phyloP scores from a whole-genome alignment of 2,113 vertebrate genomes.

The Rhea americana region DNA sequence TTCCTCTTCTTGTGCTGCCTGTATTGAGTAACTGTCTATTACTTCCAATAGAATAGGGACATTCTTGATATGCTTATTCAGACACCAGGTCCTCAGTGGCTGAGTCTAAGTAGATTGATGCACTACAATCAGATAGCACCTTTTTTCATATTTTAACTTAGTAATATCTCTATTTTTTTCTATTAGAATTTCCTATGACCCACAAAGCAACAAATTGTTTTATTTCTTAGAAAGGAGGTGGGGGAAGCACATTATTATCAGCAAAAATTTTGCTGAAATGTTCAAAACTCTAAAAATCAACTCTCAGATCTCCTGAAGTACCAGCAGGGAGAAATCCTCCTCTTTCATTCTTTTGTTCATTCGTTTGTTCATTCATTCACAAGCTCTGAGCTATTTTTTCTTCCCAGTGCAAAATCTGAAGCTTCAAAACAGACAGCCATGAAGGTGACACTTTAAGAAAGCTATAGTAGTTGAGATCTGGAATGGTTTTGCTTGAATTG shows the following conservation, averaged over 20 bases:
- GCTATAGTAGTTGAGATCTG: not conserved
- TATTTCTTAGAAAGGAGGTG: not conserved
- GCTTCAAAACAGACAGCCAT: conserved; percentile 32
- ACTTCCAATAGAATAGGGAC: not conserved
- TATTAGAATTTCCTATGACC: not conserved
- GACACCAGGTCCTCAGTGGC: not conserved
- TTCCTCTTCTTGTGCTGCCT: not conserved
- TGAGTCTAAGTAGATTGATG: not conserved
- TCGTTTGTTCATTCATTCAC: not conserved
- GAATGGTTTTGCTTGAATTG: conserved; percentile 25
- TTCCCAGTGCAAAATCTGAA: not conserved
- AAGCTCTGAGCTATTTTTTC: not conserved
- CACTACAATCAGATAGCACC: not conserved
- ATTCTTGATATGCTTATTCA: not conserved
- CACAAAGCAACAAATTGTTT: not conserved
- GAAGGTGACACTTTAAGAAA: conserved; percentile 62
- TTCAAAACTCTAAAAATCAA: conserved; percentile 7
- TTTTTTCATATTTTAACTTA: conserved; percentile 2
- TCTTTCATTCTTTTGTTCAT: not conserved
- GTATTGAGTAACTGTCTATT: not conserved
- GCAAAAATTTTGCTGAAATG: not conserved
- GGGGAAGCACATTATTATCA: not conserved
- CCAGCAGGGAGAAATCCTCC: not conserved
- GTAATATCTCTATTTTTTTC: conserved; percentile 24
- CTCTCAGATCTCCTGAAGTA: conserved; percentile 2